Conservation (phyloP, 2,797 vertebrate species). For the Peromyscus attwateri region DNA sequence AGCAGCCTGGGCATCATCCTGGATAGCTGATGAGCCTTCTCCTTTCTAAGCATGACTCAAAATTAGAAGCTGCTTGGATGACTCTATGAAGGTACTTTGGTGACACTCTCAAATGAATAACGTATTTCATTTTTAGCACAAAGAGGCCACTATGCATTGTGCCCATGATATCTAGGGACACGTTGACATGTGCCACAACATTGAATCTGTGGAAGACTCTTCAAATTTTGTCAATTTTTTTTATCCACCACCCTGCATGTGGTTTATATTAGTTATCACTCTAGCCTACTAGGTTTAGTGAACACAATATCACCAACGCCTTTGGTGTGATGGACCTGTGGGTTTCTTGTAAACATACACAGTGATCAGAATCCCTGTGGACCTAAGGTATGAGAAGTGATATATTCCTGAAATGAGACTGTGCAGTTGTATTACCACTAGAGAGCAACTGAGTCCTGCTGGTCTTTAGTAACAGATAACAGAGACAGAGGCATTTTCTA, state of each 20-base stretch:
- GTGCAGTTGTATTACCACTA: not conserved
- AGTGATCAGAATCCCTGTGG: not conserved
- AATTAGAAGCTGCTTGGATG: not conserved
- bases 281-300: not conserved
- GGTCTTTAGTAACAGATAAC: constrained; percentile 31
- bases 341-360: not conserved
- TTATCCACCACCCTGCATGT: not conserved
- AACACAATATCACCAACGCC: not conserved
- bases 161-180: not conserved
- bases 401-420: not conserved
- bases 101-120: not conserved
- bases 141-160: not conserved
- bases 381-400: not conserved
- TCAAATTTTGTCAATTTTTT: constrained; percentile 7
- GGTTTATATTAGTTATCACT: not conserved
- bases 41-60: not conserved
- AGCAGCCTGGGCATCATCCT: not conserved
- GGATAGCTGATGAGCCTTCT: not conserved
- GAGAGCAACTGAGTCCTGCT: not conserved
- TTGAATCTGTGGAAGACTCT: not conserved
- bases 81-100: not conserved
- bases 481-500: constrained; percentile 2
- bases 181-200: not conserved
- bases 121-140: not conserved
- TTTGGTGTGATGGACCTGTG: not conserved